These are phyloP conservation scores for Ecdyonurus torrentis DNA, from an alignment of 2,888 invertebrate genomes.

Conservation along the genomic window DNA sequence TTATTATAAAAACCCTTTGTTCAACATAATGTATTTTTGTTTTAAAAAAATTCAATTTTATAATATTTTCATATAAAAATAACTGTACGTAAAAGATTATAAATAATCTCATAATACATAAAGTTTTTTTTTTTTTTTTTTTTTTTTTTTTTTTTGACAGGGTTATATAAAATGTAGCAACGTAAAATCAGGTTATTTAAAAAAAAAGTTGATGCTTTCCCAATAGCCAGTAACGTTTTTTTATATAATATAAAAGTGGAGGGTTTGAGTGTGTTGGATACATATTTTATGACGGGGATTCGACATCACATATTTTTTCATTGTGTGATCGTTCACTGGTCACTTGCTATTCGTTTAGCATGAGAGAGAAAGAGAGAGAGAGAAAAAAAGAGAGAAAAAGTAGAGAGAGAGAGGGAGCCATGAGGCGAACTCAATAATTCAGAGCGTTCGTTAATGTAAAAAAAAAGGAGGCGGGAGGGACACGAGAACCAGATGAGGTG, in stretches of 20 bases:
- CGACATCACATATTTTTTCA: slow-evolving; percentile 2
- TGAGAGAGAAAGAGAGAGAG: background rate
- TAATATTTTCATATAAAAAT: background rate
- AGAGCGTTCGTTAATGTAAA: background rate
- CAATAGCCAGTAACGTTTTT: background rate
- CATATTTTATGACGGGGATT: background rate
- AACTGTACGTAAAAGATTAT: background rate
- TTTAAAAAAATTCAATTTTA: background rate
- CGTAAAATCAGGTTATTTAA: background rate
- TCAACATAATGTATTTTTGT: background rate
- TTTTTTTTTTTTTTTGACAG: background rate
- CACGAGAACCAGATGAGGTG: background rate
- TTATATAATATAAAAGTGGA: background rate
- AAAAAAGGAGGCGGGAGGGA: background rate
- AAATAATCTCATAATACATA: background rate
- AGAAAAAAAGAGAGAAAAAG: background rate
- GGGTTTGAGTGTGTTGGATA: background rate
- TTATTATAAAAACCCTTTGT: no score
- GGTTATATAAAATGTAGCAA: background rate
- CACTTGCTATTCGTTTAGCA: background rate
- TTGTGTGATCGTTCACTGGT: background rate
- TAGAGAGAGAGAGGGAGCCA: background rate
- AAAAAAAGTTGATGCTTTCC: background rate
- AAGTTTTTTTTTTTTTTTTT: background rate
- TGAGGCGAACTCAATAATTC: background rate